These are phyloP conservation scores for Helicolenus hilgendorfi DNA, from an alignment of 2,797 vertebrate genomes.

Conservation along the genomic window DNA sequence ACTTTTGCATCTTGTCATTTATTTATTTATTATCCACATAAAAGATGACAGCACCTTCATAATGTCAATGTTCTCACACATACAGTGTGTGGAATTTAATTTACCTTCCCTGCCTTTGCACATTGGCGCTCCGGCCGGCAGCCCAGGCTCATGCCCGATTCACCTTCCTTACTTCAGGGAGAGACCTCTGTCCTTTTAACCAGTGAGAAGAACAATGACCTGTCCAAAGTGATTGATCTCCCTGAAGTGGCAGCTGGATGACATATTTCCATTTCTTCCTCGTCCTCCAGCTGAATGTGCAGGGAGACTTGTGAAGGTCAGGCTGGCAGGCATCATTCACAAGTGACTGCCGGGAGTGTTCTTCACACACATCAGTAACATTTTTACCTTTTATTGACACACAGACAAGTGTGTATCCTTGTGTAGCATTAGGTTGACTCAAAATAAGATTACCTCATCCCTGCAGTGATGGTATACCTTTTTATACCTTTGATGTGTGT, in stretches of 20 bases:
- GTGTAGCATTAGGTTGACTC: neutral
- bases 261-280: conserved; percentile 69
- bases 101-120: neutral
- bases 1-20: no score
- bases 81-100: no score
- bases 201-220: conserved; percentile 76
- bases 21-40: no score
- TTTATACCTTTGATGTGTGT: neutral
- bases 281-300: conserved; percentile 40
- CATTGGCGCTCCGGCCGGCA: neutral
- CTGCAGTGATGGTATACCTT: neutral
- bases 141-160: conserved; percentile 8
- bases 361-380: conserved; percentile 7
- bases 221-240: conserved; percentile 81
- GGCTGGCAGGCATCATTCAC: conserved; percentile 62
- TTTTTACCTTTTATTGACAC: conserved; percentile 7
- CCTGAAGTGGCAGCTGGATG: conserved; percentile 62
- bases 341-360: conserved; percentile 23
- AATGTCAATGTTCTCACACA: no score
- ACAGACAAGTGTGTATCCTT: neutral
- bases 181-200: conserved; percentile 72
- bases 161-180: conserved; percentile 56
- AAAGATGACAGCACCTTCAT: no score
- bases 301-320: conserved; percentile 75
- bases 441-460: neutral